These are phyloP conservation scores for Crossaster papposus DNA, from an alignment of 53 echinoderm and acorn worm species.

Conservation along the genomic window DNA sequence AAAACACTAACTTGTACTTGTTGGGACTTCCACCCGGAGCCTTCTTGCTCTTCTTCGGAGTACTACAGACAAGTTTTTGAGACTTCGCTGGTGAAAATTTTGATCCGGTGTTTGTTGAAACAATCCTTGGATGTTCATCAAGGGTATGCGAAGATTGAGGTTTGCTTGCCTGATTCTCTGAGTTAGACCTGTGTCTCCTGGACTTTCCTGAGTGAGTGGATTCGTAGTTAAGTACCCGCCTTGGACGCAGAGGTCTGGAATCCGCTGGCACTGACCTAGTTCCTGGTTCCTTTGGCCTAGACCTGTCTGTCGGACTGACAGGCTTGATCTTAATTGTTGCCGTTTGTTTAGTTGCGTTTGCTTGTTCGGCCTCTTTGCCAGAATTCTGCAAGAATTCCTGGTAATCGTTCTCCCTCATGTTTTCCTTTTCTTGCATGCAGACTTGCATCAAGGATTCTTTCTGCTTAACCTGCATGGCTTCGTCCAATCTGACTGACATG, in stretches of 20 bases:
- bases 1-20: slow-evolving; percentile 67
- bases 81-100: not conserved
- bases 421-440: slow-evolving; percentile 48
- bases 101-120: not conserved
- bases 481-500: slow-evolving; percentile 80
- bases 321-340: not conserved
- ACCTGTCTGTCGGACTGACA: not conserved
- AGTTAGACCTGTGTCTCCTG: not conserved
- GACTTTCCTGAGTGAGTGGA: not conserved
- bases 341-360: slow-evolving; percentile 16
- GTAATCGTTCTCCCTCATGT: slow-evolving; percentile 6
- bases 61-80: slow-evolving; percentile 54
- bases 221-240: slow-evolving; percentile 9
- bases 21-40: not conserved
- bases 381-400: slow-evolving; percentile 21
- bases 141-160: not conserved
- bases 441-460: slow-evolving; percentile 29
- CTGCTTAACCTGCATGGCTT: slow-evolving; percentile 68
- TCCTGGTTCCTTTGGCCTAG: not conserved
- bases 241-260: not conserved
- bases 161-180: not conserved
- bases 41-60: slow-evolving; percentile 58
- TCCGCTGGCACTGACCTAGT: not conserved
- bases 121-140: not conserved
- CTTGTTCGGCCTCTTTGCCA: slow-evolving; percentile 20